Percentiles rank a stretch among this genome's conserved stretches.
These are phyloP conservation scores for Syndactyla subalaris DNA, from an alignment of 2,797 vertebrate species.

Conservation along the genomic window DNA sequence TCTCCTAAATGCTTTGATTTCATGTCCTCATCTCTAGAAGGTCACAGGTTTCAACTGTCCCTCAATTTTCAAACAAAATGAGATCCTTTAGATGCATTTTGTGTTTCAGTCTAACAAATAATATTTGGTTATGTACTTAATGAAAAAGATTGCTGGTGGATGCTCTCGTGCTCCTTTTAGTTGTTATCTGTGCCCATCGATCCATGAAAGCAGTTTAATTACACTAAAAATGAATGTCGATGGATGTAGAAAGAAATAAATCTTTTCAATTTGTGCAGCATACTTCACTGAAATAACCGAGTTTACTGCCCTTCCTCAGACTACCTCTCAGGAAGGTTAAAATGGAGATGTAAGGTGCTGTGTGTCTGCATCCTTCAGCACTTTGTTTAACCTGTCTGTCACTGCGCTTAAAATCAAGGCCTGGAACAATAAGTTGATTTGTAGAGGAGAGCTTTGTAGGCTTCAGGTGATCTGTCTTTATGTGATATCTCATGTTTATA, in stretches of 20 bases:
- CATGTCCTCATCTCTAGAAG: neutral
- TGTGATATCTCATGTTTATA: neutral
- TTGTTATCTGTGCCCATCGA: constrained; percentile 50
- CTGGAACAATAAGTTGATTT: neutral
- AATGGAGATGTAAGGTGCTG: neutral
- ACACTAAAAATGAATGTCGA: constrained; percentile 40
- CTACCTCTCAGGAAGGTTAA: neutral
- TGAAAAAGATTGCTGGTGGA: constrained; percentile 37
- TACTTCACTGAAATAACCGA: neutral
- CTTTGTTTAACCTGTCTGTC: neutral
- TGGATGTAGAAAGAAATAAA: constrained; percentile 43
- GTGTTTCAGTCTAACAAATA: constrained; percentile 43
- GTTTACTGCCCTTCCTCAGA: neutral
- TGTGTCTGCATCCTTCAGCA: neutral
- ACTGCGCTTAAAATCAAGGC: neutral
- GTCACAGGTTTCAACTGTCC: neutral
- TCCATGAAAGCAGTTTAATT: constrained; percentile 64
- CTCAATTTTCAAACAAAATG: neutral
- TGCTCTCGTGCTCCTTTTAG: neutral
- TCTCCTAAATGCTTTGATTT: neutral
- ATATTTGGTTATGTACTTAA: constrained; percentile 60
- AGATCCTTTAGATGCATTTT: constrained; percentile 36
- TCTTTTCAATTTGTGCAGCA: constrained; percentile 35
- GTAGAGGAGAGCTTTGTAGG: neutral
- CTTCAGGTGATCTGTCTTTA: neutral